A percentile compares a stretch with the other conserved stretches of the same genome.
Evolutionary conservation across 2,888 invertebrate genomes (phyloP).

Genomic region (Ophion slaviceki): DNA sequence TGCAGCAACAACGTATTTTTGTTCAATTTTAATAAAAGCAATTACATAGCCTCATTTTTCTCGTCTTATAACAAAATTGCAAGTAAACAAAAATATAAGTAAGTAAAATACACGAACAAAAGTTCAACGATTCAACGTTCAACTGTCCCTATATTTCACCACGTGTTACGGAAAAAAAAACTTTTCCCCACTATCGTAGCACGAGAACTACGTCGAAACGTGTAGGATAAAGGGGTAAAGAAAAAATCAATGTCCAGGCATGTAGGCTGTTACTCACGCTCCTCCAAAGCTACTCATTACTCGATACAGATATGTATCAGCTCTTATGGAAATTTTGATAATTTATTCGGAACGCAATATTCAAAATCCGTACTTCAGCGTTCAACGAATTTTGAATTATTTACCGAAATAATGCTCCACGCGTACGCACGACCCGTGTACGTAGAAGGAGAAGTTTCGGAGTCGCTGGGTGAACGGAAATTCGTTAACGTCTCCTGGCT

Average conservation of each 20-base stretch:
- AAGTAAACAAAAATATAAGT: no score
- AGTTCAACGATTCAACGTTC: no score
- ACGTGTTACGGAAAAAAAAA: no score
- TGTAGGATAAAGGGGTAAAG: neutral
- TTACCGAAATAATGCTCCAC: neutral
- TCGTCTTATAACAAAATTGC: no score
- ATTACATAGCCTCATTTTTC: no score
- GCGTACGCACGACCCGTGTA: neutral
- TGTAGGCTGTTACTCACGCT: neutral
- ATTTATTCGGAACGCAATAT: neutral
- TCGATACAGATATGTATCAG: neutral
- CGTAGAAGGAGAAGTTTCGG: slow-evolving; percentile 31
- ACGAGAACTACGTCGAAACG: neutral
- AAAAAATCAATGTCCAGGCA: neutral
- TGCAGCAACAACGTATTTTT: no score
- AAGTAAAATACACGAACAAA: no score
- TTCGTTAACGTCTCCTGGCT: slow-evolving; percentile 54
- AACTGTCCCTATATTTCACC: no score
- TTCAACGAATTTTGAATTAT: neutral
- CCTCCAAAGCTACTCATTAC: neutral
- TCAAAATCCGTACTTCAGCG: neutral
- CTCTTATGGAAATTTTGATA: neutral
- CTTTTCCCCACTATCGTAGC: no score
- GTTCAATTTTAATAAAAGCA: no score
- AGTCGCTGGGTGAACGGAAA: slow-evolving; percentile 40